Percentiles rank a stretch among this genome's conserved stretches.
phyloP scores from a whole-genome alignment of 2,888 invertebrate genomes.

The Cheiracanthium punctorium region DNA sequence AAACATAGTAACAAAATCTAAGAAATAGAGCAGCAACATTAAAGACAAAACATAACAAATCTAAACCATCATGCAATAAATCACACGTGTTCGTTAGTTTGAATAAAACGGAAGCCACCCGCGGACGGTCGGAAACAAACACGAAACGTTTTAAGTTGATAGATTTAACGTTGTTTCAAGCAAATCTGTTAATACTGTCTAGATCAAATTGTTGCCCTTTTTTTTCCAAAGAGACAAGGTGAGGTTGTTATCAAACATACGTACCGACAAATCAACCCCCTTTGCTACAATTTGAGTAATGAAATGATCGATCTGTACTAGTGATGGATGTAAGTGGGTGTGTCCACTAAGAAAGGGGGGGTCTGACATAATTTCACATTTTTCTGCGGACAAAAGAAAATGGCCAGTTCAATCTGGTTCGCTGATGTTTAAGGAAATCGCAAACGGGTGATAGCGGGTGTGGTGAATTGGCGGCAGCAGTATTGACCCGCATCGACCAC shows the following conservation, averaged over 20 bases:
- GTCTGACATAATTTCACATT: slow-evolving; percentile 32
- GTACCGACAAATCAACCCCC: background rate
- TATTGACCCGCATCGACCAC: slow-evolving; percentile 22
- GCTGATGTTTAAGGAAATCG: slow-evolving; percentile 15
- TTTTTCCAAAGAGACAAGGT: background rate
- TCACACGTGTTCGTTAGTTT: no score
- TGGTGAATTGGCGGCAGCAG: background rate
- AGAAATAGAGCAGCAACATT: no score
- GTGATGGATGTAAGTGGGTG: slow-evolving; percentile 27
- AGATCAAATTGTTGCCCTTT: background rate
- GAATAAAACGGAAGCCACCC: no score
- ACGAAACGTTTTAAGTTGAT: no score
- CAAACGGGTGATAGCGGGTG: background rate
- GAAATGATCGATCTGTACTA: slow-evolving; percentile 21
- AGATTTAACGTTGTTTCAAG: no score
- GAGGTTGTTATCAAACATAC: slow-evolving; percentile 1
- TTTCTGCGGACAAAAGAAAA: slow-evolving; percentile 14
- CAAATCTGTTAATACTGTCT: background rate
- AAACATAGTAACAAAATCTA: no score
- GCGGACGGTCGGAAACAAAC: no score
- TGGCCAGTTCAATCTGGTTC: slow-evolving; percentile 10
- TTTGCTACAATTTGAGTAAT: background rate
- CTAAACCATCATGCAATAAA: no score
- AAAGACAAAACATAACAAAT: no score
- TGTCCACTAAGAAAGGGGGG: slow-evolving; percentile 7